These are phyloP conservation scores for Callithrix jacchus DNA, from an alignment of 2,113 vertebrate species.

Conservation along the genomic window DNA sequence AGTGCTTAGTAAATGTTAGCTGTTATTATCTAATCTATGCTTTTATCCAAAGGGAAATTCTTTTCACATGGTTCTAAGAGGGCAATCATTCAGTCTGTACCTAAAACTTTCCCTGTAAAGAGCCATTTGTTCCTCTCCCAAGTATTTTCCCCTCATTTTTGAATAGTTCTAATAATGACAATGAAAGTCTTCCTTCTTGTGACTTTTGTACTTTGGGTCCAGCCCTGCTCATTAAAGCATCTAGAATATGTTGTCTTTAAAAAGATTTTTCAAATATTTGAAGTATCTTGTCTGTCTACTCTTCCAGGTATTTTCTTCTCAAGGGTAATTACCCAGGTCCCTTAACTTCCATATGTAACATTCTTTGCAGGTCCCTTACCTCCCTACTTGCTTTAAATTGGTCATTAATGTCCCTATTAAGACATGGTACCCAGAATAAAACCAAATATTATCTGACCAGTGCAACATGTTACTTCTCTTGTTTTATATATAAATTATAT, in stretches of 20 bases:
- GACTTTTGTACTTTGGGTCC: not conserved
- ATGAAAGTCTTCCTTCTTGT: not conserved
- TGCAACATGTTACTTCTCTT: not conserved
- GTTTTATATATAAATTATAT: not conserved
- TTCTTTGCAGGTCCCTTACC: not conserved
- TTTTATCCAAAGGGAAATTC: conserved; percentile 17
- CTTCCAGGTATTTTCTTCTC: not conserved
- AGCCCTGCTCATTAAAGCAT: conserved; percentile 1
- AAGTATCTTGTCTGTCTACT: not conserved
- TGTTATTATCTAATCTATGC: not conserved
- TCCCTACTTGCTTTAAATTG: not conserved
- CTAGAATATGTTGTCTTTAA: not conserved
- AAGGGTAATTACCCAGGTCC: not conserved
- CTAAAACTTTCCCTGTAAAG: not conserved
- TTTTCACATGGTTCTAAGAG: not conserved
- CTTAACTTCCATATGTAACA: not conserved
- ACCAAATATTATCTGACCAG: not conserved
- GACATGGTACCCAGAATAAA: not conserved
- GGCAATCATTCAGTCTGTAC: not conserved
- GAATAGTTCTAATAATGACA: not conserved
- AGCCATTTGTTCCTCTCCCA: not conserved
- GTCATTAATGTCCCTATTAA: not conserved
- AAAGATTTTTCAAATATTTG: conserved; percentile 43
- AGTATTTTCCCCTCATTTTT: not conserved
- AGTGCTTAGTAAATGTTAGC: conserved; percentile 34